A percentile compares a stretch with the other conserved stretches of the same genome.
These are phyloP conservation scores for Hirudinaria manillensis DNA, from an alignment of 2,888 invertebrate species.

Conservation along the genomic window DNA sequence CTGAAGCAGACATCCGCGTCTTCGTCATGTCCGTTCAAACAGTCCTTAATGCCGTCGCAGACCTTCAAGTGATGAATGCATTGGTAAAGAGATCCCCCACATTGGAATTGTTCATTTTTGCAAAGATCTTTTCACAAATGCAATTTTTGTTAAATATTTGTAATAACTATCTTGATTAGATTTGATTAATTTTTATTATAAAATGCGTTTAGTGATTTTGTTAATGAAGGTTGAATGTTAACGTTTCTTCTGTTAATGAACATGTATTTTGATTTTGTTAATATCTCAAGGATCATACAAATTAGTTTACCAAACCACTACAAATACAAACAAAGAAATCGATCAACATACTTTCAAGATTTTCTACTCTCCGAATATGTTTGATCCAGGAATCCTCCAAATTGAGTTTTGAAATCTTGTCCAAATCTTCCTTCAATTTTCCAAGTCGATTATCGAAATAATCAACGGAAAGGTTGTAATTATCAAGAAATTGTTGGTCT, in stretches of 20 bases:
- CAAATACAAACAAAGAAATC: no score
- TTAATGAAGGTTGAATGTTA: no score
- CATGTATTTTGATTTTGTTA: no score
- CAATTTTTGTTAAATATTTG: background rate
- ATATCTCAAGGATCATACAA: no score
- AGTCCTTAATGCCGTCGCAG: background rate
- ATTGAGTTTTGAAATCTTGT: background rate
- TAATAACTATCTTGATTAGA: no score
- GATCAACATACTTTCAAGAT: conserved; percentile 1
- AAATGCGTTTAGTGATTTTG: no score
- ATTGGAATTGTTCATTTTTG: background rate
- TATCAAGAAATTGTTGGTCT: background rate
- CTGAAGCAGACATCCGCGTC: background rate
- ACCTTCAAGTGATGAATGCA: background rate
- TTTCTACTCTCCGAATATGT: background rate
- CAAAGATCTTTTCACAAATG: background rate
- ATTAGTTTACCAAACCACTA: no score
- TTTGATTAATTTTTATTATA: no score
- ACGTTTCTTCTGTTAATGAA: no score
- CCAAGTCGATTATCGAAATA: background rate
- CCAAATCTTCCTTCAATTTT: background rate
- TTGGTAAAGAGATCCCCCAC: background rate
- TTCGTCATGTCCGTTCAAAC: background rate
- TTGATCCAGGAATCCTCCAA: background rate
- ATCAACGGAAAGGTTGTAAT: background rate